Evolutionary conservation across 2,113 vertebrate species (phyloP), one percentile per base, ranked within the genome.

Genomic region (Strigops habroptila): DNA sequence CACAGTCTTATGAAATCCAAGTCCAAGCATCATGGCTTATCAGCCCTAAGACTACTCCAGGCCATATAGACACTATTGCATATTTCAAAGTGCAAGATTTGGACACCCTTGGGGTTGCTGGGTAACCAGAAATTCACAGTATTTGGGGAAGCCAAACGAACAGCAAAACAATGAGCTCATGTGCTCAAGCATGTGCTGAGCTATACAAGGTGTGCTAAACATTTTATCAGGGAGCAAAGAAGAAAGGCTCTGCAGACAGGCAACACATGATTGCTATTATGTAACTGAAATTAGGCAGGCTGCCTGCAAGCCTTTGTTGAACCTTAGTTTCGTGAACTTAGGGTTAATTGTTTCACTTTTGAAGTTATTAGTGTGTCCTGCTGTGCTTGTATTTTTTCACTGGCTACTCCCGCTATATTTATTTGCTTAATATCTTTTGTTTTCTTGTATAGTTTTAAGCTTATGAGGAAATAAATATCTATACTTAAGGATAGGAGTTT

Each of bases 121-220:
- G 46, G 76, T 81, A 90, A 88, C 75, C 59, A 93, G 68, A 95
- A 96, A 94, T 92, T 88, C 71, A 88, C 90, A 35, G 84, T 57
- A 91, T 94, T 91, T 89, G 41, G 30, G 33, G 46, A 86, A 39
- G 39, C 9, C 39, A 39, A 39, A 67, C 51, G 63, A 92, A 70
- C 18, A 59, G 8, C 0, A 1, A 81, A 89, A 92, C 76, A 89
- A 89, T 59, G 52, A 78, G 33, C 51, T 90, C 59, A 18, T 27
- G 19, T 64, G 48, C 74, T 90, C 57, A 43, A 79, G 79, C 35
- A n/a, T 67, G 79, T 71, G 55, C 51, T 73, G 91, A 1, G 14
- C 2, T 14, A 57, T 60, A 74, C 83, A 75, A 93, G 89, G 91
- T 91, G 74, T 91, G 73, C 43, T 81, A 67, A 86, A 81, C 33